phyloP scores from a whole-genome alignment of 1,140 invertebrate genomes.

The Drosophila parvula region DNA sequence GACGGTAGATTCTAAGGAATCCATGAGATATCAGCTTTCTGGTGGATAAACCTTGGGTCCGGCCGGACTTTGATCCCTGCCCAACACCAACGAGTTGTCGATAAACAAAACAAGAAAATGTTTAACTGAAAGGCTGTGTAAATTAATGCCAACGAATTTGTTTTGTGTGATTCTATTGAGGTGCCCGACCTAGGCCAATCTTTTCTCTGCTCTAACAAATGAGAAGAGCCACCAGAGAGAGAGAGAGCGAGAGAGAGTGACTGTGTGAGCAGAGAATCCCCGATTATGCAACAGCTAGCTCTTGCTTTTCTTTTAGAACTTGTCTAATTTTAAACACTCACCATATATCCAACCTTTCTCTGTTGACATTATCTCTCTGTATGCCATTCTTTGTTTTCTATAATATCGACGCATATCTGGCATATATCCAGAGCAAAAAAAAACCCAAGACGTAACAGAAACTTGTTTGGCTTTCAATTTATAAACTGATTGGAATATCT shows the following conservation, averaged over 20 bases:
- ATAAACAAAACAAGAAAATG: constrained; percentile 6
- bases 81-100: neutral
- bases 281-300: constrained; percentile 56
- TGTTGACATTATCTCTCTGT: constrained; percentile 23
- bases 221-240: neutral
- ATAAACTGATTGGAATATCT: constrained; percentile 37
- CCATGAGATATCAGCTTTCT: constrained; percentile 18
- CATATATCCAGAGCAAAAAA: constrained; percentile 35
- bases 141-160: constrained; percentile 27
- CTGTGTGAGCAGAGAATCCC: neutral
- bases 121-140: constrained; percentile 26
- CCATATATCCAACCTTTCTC: constrained; percentile 38
- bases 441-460: constrained; percentile 23
- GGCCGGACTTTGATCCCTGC: constrained; percentile 27
- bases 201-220: constrained; percentile 20
- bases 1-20: constrained; percentile 48
- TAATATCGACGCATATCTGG: constrained; percentile 49
- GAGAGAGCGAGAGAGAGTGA: neutral
- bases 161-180: constrained; percentile 26
- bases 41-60: constrained; percentile 17
- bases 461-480: constrained; percentile 43
- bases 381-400: constrained; percentile 27
- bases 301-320: constrained; percentile 24
- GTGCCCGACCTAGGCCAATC: constrained; percentile 62
- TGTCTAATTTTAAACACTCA: constrained; percentile 60